phyloP scores from a whole-genome alignment of 1,140 invertebrate species.

The Penaeus indicus region DNA sequence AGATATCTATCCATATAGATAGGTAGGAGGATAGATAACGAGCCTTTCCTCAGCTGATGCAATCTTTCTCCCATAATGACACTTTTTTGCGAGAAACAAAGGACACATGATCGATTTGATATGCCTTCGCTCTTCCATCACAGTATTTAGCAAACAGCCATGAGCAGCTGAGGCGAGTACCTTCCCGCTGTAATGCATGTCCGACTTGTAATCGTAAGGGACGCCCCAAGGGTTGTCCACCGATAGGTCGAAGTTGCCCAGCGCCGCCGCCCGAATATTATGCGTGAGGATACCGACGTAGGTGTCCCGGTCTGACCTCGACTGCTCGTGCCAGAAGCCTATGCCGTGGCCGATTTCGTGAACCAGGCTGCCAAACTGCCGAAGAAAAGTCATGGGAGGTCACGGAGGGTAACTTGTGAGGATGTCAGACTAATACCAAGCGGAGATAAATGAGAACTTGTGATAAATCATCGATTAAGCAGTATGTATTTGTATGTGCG shows the following conservation, averaged over 20 bases:
- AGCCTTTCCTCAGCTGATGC: too few species aligned
- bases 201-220: conserved; percentile 54
- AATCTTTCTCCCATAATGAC: too few species aligned
- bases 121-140: too few species aligned
- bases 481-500: background rate
- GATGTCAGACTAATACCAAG: background rate
- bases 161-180: background rate
- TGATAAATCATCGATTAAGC: too few species aligned
- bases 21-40: too few species aligned
- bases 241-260: conserved; percentile 69
- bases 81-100: too few species aligned
- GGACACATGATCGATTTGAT: too few species aligned
- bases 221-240: conserved; percentile 33
- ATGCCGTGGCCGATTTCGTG: conserved; percentile 79
- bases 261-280: conserved; percentile 64
- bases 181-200: conserved; percentile 57
- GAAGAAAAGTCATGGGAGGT: background rate
- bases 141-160: background rate
- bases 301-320: conserved; percentile 70
- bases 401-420: background rate
- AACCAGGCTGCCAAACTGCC: conserved; percentile 74
- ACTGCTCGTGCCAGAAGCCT: conserved; percentile 72
- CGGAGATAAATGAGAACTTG: too few species aligned
- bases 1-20: too few species aligned
- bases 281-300: conserved; percentile 69